A percentile compares a stretch with the other conserved stretches of the same genome.
phyloP scores from a whole-genome alignment of 2,797 vertebrate species.

The Lepilemur septentrionalis region DNA sequence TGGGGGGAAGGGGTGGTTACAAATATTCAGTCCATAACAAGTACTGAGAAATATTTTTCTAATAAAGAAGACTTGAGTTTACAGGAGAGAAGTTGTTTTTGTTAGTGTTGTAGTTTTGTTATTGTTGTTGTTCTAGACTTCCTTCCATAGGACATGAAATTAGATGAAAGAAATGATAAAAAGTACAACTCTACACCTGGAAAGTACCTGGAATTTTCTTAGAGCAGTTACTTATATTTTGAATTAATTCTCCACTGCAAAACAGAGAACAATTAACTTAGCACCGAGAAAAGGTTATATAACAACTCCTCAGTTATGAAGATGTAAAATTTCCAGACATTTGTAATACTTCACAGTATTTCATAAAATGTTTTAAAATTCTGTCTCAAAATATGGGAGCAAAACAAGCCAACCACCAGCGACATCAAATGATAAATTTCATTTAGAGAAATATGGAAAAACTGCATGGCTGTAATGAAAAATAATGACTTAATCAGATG shows the following conservation, averaged over 20 bases:
- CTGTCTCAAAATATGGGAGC: background rate
- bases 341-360: background rate
- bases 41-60: background rate
- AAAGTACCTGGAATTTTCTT: background rate
- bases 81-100: background rate
- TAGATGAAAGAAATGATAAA: background rate
- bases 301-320: background rate
- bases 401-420: background rate
- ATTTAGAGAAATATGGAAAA: conserved; percentile 40
- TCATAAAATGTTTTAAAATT: background rate
- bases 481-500: conserved; percentile 52
- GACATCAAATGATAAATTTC: conserved; percentile 46
- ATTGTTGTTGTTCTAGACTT: background rate
- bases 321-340: conserved; percentile 13
- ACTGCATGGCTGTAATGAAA: conserved; percentile 27
- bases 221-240: background rate
- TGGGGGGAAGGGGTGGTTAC: no score
- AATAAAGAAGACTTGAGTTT: background rate
- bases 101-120: background rate
- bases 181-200: background rate
- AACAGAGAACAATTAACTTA: background rate
- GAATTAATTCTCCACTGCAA: background rate
- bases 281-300: background rate
- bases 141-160: background rate
- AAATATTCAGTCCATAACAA: background rate